Evolutionary conservation across 2,797 vertebrate species (phyloP).

Genomic region (Threskiornis aethiopicus): DNA sequence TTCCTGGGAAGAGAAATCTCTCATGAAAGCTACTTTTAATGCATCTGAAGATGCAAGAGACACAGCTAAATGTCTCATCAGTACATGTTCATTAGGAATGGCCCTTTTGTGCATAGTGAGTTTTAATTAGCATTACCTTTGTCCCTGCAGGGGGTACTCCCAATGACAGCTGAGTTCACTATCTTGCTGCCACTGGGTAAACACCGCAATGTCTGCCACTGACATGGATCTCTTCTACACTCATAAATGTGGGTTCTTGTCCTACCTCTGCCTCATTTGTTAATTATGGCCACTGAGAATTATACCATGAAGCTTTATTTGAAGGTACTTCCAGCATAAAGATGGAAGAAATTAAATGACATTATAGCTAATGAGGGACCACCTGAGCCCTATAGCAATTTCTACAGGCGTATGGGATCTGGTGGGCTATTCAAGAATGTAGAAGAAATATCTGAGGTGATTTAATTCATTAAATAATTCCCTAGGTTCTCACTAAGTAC

Average conservation of each 20-base stretch:
- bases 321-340: conserved; percentile 22
- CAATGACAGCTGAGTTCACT: conserved; percentile 31
- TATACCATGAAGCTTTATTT: conserved; percentile 20
- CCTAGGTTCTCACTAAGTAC: conserved; percentile 27
- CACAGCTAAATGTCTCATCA: neutral
- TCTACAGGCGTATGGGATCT: conserved; percentile 11
- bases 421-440: conserved; percentile 32
- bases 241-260: neutral
- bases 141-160: neutral
- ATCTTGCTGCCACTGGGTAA: neutral
- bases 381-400: conserved; percentile 49
- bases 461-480: conserved; percentile 55
- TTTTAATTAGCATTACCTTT: conserved; percentile 51
- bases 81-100: conserved; percentile 14
- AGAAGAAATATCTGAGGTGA: conserved; percentile 43
- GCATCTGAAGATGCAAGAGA: neutral
- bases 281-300: conserved; percentile 18
- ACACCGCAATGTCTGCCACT: neutral
- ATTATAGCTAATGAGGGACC: conserved; percentile 39
- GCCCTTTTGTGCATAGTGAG: neutral
- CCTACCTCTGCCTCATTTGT: neutral
- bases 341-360: conserved; percentile 47
- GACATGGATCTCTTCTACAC: neutral
- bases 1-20: neutral
- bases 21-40: neutral